Evolutionary conservation across 1,140 invertebrate species (phyloP), one percentile per base, ranked within the genome.

Genomic region (Dufourea novaeangliae): DNA sequence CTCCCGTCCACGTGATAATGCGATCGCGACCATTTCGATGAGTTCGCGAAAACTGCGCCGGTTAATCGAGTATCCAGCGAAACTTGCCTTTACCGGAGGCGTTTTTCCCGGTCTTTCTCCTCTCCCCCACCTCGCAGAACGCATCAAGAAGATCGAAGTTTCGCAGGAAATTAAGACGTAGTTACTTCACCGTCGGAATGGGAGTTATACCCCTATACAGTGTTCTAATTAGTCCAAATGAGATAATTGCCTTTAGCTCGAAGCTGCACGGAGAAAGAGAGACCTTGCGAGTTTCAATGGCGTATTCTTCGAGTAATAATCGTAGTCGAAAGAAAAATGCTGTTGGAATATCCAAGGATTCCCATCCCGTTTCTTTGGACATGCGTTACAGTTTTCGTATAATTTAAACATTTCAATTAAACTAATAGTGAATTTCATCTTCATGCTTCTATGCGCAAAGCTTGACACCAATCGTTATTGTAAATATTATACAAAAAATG

Each of bases 161-260:
- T 32, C 25, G 12, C 4, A 0, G 29, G 6, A n/a, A 57, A 50
- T 37, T 68, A 27, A 68, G 39, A 17, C 64, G 64, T 8, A 64
- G 29, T 46, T 59, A 14, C 64, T 68, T 41, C 20, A 11, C 25
- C 7, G 39, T 46, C 25, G 27, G 29, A 59, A 59, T 11, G 52
- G n/a, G 32, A 69, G 20, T 37, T 59, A 68, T 32, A 25, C 29
- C 4, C 37, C 37, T 27, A 32, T 14, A 37, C 27, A 1, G 3
- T 39, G 39, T 46, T 68, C 52, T 59, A 75, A 75, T 75, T 69
- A 75, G 52, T 37, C 11, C 17, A 46, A 44, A 76, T 39, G 66
- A 61, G 25, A 59, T 76, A 76, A 76, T 76, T 76, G 73, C 17
- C 29, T n/a, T 10, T 3, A 11, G 5, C n/a, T n/a, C 14, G 32